Percentiles rank a stretch among this genome's conserved stretches.
phyloP scores from a whole-genome alignment of 2,113 vertebrate species.

The Ariopsis seemanni region DNA sequence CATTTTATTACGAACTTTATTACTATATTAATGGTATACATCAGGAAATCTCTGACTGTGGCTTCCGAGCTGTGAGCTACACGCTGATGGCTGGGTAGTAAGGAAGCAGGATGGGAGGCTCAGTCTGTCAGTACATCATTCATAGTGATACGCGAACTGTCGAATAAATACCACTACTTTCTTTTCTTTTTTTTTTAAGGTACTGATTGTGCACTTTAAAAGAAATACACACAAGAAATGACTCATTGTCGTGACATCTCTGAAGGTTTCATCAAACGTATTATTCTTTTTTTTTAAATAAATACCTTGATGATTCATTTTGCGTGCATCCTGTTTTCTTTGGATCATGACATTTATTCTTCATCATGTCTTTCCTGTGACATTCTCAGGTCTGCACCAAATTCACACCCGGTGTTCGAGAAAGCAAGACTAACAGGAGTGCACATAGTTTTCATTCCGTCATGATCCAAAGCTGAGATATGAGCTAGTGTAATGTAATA shows the following conservation, averaged over 20 bases:
- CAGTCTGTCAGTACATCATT: background rate
- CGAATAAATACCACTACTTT: conserved; percentile 9
- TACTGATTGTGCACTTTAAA: conserved; percentile 11
- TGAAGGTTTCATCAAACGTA: conserved; percentile 36
- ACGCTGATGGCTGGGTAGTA: no score
- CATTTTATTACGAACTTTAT: background rate
- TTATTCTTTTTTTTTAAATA: conserved; percentile 18
- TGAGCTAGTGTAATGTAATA: no score
- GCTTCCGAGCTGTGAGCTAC: background rate
- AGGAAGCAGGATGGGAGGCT: background rate
- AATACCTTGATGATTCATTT: conserved; percentile 1
- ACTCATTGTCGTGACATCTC: background rate
- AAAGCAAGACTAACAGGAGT: no score
- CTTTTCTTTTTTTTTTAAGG: background rate
- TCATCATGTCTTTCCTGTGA: background rate
- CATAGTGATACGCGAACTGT: background rate
- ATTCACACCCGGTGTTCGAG: no score
- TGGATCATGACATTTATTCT: background rate
- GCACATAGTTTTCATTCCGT: no score
- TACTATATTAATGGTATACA: background rate
- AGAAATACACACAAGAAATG: background rate
- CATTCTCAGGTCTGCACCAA: no score
- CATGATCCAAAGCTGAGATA: no score
- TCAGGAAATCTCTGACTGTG: conserved; percentile 29
- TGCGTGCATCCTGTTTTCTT: background rate